Evolutionary conservation across 1,140 invertebrate genomes (phyloP).

Genomic region (Drosophila nikananu): DNA sequence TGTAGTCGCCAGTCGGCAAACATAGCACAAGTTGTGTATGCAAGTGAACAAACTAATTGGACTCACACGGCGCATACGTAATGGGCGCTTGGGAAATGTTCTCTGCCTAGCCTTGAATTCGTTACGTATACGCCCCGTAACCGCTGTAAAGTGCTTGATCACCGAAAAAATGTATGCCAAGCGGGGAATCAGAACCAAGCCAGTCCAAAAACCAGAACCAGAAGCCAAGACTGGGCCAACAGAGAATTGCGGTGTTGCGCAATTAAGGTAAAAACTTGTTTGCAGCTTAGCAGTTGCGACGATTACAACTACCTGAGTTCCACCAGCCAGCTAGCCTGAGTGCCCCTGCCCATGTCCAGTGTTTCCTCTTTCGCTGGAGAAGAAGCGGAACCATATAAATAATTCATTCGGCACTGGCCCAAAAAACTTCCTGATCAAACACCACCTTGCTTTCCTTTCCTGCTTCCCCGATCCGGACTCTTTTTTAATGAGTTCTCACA

Average conservation of each 20-base stretch:
- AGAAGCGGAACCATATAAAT: conserved; percentile 52
- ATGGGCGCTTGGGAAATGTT: conserved; percentile 76
- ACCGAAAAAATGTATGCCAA: conserved; percentile 61
- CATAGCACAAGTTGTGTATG: conserved; percentile 28
- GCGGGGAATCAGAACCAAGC: conserved; percentile 30
- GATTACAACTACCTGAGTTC: conserved; percentile 12
- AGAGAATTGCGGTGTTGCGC: conserved; percentile 50
- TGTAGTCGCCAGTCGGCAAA: conserved; percentile 5
- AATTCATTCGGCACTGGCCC: conserved; percentile 25
- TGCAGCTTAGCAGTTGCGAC: conserved; percentile 16
- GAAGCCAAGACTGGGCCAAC: conserved; percentile 30
- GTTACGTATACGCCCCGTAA: conserved; percentile 70
- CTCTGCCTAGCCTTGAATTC: conserved; percentile 56
- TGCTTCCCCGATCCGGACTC: conserved; percentile 16
- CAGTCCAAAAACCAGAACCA: conserved; percentile 30
- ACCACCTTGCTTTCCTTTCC: conserved; percentile 32
- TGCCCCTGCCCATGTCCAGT: conserved; percentile 17
- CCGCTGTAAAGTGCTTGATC: conserved; percentile 31
- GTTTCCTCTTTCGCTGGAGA: conserved; percentile 19
- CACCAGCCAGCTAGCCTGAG: conserved; percentile 8
- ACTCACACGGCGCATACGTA: conserved; percentile 80
- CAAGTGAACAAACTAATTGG: conserved; percentile 65
- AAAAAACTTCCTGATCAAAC: conserved; percentile 30
- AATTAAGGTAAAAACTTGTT: conserved; percentile 67
- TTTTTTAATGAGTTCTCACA: conserved; percentile 20